A percentile compares a stretch with the other conserved stretches of the same genome.
Conservation (phyloP, 2,113 vertebrate species). For the Orientallactaga bullata region DNA sequence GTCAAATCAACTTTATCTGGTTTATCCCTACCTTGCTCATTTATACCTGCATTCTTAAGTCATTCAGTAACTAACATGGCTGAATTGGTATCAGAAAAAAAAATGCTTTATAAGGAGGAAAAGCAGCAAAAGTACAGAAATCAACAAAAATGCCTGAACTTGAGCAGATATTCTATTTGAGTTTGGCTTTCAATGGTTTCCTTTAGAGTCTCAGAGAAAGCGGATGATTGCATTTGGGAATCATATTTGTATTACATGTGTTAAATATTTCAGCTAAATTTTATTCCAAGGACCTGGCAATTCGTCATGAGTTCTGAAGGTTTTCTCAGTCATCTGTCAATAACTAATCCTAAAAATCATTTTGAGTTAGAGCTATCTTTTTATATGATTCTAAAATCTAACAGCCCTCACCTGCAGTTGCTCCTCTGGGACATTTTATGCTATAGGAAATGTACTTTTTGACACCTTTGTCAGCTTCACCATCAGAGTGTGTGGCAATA, state of each 20-base stretch:
- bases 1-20: neutral
- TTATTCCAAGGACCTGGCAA: neutral
- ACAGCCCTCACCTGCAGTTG: conserved; percentile 57
- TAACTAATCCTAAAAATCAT: conserved; percentile 64
- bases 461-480: conserved; percentile 68
- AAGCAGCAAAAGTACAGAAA: neutral
- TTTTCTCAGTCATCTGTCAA: neutral
- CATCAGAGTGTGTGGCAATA: conserved; percentile 45
- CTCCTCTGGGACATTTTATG: neutral
- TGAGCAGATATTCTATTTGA: neutral
- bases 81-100: neutral
- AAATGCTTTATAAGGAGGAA: neutral
- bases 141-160: neutral
- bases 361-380: conserved; percentile 60
- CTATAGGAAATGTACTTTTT: neutral
- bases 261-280: conserved; percentile 50
- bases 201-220: neutral
- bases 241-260: neutral
- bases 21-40: neutral
- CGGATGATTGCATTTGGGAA: neutral
- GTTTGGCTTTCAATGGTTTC: neutral
- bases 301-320: neutral
- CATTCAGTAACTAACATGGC: neutral
- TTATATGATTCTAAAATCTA: conserved; percentile 63
- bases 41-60: neutral